Evolutionary conservation across 2,888 invertebrate species (phyloP), one percentile per base, ranked within the genome.

Genomic region (Hemicrepidius hirtus): DNA sequence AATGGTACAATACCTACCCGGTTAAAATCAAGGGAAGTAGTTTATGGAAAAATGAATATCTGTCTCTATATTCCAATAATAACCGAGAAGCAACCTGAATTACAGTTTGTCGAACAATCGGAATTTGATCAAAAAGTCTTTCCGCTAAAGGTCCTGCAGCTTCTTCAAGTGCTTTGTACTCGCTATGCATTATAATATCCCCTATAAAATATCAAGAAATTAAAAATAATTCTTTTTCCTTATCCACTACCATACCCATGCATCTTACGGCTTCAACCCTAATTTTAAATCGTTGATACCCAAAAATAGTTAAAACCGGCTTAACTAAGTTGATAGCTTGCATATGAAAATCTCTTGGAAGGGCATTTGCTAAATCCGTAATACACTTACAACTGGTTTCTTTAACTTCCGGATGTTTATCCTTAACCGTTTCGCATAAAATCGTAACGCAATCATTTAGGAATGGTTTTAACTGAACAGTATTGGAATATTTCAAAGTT

Each of bases 11-110:
- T n/a, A n/a, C n/a, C n/a, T 87, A 92, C 92, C 96, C 93, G 49
- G 96, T 95, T 37, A 98, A 86, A 3, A 97, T 86, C 10, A 97
- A 86, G 0, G 98, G 97, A 77, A 98, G 88, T 80, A 97, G 90
- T 78, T 93, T 92, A 83, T 94, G 92, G 88, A 95, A 97, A 86
- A 92, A 97, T 0, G 97, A 97, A 84, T 98, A 98, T 78, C 97
- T 88, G 84, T 98, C 97, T 63, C 89, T 89, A 68, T 97, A 90
- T 66, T 91, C 90, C 24, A 94, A 83, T 84, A 97, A 88, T 95
- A 96, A 95, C 50, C 89, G 87, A 2, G 95, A 94, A 0, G 95
- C 93, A 78, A 95, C 92, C 79, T 91, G 86, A 0, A 93, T 92
- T 3, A 96, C 94, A 77, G 94, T 93, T 81, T 89, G 86, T 53